These are phyloP conservation scores for Panurus biarmicus DNA, from an alignment of 2,113 vertebrate genomes.

Conservation along the genomic window DNA sequence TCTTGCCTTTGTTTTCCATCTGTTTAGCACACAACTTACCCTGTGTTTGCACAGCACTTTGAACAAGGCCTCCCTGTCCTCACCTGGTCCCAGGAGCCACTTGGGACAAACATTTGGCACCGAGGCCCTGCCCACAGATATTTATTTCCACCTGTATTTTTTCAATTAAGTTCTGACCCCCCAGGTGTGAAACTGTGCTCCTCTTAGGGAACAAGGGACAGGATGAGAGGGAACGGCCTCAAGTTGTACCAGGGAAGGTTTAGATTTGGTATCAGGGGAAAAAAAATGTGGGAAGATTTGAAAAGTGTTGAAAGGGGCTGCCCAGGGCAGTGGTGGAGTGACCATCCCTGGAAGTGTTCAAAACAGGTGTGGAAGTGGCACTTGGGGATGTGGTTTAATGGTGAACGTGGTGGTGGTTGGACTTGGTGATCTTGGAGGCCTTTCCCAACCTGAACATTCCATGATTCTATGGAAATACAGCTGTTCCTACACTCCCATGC, in stretches of 20 bases:
- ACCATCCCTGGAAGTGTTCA: neutral
- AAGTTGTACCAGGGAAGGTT: neutral
- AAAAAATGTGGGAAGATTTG: neutral
- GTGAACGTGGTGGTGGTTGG: fast-evolving
- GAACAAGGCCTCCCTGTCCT: neutral
- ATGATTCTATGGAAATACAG: neutral
- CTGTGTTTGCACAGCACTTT: neutral
- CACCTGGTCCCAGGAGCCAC: neutral
- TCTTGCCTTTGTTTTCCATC: neutral
- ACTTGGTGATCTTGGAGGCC: fast-evolving
- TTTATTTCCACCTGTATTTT: neutral
- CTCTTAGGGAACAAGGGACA: neutral
- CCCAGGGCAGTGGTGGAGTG: neutral
- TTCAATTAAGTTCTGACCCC: neutral
- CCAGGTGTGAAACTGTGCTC: neutral
- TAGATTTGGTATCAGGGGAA: neutral
- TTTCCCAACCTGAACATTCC: neutral
- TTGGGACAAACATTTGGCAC: neutral
- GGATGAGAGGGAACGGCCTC: neutral
- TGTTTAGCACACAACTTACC: neutral
- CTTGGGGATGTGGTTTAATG: fast-evolving
- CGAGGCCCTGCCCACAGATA: neutral
- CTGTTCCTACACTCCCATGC: fast-evolving
- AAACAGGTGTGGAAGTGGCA: neutral
- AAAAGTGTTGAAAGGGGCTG: fast-evolving